A percentile compares a stretch with the other conserved stretches of the same genome.
Conservation (phyloP, 2,113 vertebrate species). For the Dinomys branickii region DNA sequence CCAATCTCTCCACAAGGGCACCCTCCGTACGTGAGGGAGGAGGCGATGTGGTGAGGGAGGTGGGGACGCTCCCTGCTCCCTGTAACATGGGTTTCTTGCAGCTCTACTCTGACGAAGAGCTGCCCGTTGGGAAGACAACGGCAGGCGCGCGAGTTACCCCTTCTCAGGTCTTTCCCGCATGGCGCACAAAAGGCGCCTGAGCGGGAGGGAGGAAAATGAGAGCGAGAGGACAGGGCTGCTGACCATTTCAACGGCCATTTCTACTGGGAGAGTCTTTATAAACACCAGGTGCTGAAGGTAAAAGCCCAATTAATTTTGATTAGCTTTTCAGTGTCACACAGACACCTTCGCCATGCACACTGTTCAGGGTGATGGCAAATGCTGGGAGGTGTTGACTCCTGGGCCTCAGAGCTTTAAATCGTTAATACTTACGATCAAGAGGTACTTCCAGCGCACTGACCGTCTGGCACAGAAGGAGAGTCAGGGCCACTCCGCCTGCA, state of each 20-base stretch:
- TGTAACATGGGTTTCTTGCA: background rate
- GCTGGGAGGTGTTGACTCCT: background rate
- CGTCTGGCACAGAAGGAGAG: conserved; percentile 91
- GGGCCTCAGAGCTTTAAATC: conserved; percentile 51
- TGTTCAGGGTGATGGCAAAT: conserved; percentile 27
- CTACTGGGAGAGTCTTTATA: conserved; percentile 46
- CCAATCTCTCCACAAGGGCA: background rate
- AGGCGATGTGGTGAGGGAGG: background rate
- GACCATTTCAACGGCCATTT: background rate
- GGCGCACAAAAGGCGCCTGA: conserved; percentile 39
- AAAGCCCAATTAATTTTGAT: conserved; percentile 70
- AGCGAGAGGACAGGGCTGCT: background rate
- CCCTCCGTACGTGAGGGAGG: background rate
- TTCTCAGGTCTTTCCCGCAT: background rate
- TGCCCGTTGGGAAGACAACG: background rate
- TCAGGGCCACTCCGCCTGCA: conserved; percentile 84
- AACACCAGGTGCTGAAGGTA: conserved; percentile 70
- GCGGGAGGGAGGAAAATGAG: background rate
- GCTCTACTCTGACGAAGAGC: background rate
- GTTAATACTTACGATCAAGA: conserved; percentile 94
- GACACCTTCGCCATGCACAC: conserved; percentile 17
- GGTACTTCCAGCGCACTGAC: conserved; percentile 94
- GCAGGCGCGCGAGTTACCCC: background rate
- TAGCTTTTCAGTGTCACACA: conserved; percentile 55
- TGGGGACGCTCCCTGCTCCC: background rate